Evolutionary conservation across 1,140 invertebrate genomes (phyloP).

Genomic region (Lordiphosa collinella): DNA sequence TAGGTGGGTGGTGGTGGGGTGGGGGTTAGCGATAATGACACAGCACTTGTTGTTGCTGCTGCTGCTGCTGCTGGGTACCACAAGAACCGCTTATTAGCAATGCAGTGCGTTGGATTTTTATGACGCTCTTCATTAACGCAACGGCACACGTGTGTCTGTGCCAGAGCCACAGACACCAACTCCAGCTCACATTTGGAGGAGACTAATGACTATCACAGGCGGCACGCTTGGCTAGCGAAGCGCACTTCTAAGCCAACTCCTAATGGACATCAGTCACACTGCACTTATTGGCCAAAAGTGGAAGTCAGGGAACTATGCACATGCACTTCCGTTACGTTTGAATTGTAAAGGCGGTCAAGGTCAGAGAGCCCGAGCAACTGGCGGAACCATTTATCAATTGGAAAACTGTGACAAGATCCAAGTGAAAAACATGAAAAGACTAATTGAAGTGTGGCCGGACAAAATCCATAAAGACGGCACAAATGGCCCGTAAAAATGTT

Average conservation of each 20-base stretch:
- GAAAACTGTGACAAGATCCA: constrained; percentile 5
- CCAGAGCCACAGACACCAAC: constrained; percentile 1
- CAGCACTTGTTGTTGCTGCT: constrained; percentile 28
- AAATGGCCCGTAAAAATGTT: constrained; percentile 73
- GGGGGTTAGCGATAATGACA: constrained; percentile 59
- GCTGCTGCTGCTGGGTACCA: constrained; percentile 14
- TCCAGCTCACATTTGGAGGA: constrained; percentile 18
- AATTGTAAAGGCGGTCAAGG: constrained; percentile 53
- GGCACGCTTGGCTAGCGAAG: constrained; percentile 56
- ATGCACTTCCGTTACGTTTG: constrained; percentile 3
- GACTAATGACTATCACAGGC: constrained; percentile 66
- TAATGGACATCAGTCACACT: constrained; percentile 41
- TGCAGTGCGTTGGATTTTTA: constrained; percentile 47
- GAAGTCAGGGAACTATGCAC: constrained; percentile 19
- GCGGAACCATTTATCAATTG: constrained; percentile 54
- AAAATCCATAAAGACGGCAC: constrained; percentile 57
- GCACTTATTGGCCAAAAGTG: constrained; percentile 43
- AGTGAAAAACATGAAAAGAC: constrained; percentile 40
- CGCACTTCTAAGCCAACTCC: constrained; percentile 17
- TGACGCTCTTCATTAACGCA: constrained; percentile 48
- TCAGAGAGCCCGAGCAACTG: constrained; percentile 35
- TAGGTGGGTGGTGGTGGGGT: constrained; percentile 1
- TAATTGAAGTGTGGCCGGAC: constrained; percentile 34
- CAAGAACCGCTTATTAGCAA: constrained; percentile 71
- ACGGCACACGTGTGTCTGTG: constrained; percentile 11